Percentiles rank a stretch among this genome's conserved stretches.
These are phyloP conservation scores for Trematomus bernacchii DNA, from an alignment of 2,797 vertebrate species.

Conservation along the genomic window DNA sequence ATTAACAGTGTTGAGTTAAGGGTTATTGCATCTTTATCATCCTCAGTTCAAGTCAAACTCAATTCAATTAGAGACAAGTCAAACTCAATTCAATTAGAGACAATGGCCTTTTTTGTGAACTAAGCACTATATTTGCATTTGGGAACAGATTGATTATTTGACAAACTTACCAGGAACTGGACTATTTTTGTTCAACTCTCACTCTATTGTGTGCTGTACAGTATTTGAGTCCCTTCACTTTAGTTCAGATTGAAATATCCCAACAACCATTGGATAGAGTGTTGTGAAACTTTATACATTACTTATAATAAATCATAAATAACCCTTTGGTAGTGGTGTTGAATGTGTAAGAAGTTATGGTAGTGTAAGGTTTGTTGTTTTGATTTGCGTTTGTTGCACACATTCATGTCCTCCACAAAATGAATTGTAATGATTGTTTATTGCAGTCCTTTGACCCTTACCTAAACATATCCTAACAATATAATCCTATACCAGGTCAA, in stretches of 20 bases:
- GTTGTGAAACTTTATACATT: no score
- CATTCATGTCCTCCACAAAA: neutral
- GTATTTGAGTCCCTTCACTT: no score
- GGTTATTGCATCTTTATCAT: neutral
- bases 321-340: no score
- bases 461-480: neutral
- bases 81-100: no score
- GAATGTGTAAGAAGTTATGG: neutral
- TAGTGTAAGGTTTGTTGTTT: neutral
- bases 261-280: no score
- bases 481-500: neutral
- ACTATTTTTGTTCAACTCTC: neutral
- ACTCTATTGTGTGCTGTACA: no score
- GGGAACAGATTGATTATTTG: neutral
- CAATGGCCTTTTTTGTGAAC: neutral
- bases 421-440: neutral
- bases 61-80: neutral
- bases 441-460: neutral
- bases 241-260: no score
- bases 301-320: no score
- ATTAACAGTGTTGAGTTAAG: no score
- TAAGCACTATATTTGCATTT: neutral
- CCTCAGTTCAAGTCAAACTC: neutral
- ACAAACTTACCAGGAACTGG: neutral
- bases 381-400: neutral